Evolutionary conservation across 2,797 vertebrate species (phyloP).

Genomic region (Hafferia zeledoni): DNA sequence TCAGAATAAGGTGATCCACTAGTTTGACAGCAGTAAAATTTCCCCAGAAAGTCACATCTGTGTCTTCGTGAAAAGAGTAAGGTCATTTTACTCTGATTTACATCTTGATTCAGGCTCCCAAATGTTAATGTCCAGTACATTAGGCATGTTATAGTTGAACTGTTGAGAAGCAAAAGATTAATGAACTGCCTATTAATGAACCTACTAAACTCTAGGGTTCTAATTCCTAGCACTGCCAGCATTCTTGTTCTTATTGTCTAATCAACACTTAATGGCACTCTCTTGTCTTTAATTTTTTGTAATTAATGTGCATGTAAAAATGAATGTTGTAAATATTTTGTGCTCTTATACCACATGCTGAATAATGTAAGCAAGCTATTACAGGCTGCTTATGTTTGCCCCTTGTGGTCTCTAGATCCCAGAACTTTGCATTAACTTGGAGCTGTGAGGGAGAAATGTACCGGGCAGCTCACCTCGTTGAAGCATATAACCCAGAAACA

Average conservation of each 20-base stretch:
- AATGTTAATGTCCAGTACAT: slow-evolving; percentile 62
- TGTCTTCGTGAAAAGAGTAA: not conserved
- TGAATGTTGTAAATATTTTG: slow-evolving; percentile 57
- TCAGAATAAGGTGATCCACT: not conserved
- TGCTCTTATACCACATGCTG: slow-evolving; percentile 22
- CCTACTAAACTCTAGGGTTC: slow-evolving; percentile 57
- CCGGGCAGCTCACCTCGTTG: not conserved
- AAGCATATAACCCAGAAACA: not conserved
- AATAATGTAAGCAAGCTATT: slow-evolving; percentile 46
- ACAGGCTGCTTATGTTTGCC: not conserved
- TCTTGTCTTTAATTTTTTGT: slow-evolving; percentile 67
- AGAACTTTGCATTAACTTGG: not conserved
- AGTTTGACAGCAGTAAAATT: not conserved
- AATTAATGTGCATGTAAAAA: slow-evolving; percentile 72
- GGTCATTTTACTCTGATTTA: not conserved
- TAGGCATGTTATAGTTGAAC: slow-evolving; percentile 71
- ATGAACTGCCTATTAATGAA: slow-evolving; percentile 62
- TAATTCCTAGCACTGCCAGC: slow-evolving; percentile 54
- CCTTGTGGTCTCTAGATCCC: not conserved
- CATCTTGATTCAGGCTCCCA: slow-evolving; percentile 29
- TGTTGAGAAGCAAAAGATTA: slow-evolving; percentile 76
- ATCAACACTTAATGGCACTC: slow-evolving; percentile 64
- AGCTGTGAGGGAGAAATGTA: not conserved
- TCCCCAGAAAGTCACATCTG: not conserved
- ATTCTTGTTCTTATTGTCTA: slow-evolving; percentile 65